Percentiles rank a stretch among this genome's conserved stretches.
Evolutionary conservation across 1,140 invertebrate genomes (phyloP).

Genomic region (Drosophila grimshawi): DNA sequence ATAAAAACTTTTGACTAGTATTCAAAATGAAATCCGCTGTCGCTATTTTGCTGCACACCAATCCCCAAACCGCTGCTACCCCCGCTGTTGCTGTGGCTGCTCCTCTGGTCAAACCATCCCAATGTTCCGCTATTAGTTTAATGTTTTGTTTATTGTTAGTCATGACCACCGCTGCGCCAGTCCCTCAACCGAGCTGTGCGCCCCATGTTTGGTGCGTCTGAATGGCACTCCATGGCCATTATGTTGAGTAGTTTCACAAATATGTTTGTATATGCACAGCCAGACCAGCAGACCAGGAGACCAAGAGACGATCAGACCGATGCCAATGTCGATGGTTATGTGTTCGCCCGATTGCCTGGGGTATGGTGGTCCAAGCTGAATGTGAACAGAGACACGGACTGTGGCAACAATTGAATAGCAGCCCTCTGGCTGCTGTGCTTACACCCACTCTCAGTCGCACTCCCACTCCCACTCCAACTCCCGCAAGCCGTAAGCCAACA

Average conservation of each 20-base stretch:
- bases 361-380: conserved; percentile 49
- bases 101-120: conserved; percentile 25
- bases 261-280: conserved; percentile 46
- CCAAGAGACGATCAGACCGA: conserved; percentile 18
- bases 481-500: conserved; percentile 20
- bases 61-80: conserved; percentile 7
- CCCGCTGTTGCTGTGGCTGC: neutral
- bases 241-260: conserved; percentile 79
- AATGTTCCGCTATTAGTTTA: conserved; percentile 76
- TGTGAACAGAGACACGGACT: conserved; percentile 32
- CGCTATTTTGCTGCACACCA: conserved; percentile 4
- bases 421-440: conserved; percentile 12
- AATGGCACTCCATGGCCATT: conserved; percentile 78
- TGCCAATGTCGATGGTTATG: conserved; percentile 28
- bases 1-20: conserved; percentile 29
- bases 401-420: conserved; percentile 57
- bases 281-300: conserved; percentile 22
- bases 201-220: conserved; percentile 66
- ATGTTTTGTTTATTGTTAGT: conserved; percentile 80
- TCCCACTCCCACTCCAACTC: neutral
- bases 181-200: conserved; percentile 2
- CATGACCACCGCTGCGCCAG: conserved; percentile 45
- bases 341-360: conserved; percentile 64
- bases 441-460: neutral
- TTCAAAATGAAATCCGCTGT: conserved; percentile 43